Evolutionary conservation across 2,888 invertebrate species (phyloP), one percentile per base, ranked within the genome.

Genomic region (Sminthurides aquaticus): DNA sequence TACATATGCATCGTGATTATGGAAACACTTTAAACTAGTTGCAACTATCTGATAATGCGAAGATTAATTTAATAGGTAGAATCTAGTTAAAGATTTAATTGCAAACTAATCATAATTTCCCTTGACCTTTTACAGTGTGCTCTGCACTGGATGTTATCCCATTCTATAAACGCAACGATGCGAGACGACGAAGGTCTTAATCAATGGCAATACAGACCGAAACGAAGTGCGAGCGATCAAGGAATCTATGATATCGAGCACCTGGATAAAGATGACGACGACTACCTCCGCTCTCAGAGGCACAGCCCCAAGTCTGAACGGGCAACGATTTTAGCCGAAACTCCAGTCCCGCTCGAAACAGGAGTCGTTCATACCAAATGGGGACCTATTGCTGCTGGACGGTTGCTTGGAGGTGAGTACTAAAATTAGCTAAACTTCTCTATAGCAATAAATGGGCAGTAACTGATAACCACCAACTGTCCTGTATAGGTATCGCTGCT

Each of bases 101-200:
- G n/a, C n/a, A n/a, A n/a, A n/a, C n/a, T n/a, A n/a, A n/a, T n/a
- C n/a, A n/a, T n/a, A n/a, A n/a, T n/a, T n/a, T n/a, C n/a, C n/a
- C n/a, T n/a, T n/a, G n/a, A n/a, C n/a, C n/a, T n/a, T n/a, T 34
- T 20, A 2, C 58, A 73, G 72, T 74, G 74, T 65, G 69, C 74
- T 8, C 49, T 74, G 15, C 74, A 74, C 60, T 74, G 74, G 74
- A 74, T 72, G 72, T 43, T 74, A 0, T 72, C 72, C 1, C 70
- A 70, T 49, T 72, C 74, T 0, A 60, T 72, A 58, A 74, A 74
- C 57, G 67, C 69, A 1, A 74, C 72, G 25, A 56, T 69, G 61
- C 43, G 74, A 56, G 74, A 74, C 27, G 74, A 74, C 2, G 74
- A 74, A 28, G 20, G 3, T 2, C 22, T 24, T 24, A 28, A 2